These are phyloP conservation scores for Acronicta psi DNA, from an alignment of 2,888 invertebrate genomes.

Conservation along the genomic window DNA sequence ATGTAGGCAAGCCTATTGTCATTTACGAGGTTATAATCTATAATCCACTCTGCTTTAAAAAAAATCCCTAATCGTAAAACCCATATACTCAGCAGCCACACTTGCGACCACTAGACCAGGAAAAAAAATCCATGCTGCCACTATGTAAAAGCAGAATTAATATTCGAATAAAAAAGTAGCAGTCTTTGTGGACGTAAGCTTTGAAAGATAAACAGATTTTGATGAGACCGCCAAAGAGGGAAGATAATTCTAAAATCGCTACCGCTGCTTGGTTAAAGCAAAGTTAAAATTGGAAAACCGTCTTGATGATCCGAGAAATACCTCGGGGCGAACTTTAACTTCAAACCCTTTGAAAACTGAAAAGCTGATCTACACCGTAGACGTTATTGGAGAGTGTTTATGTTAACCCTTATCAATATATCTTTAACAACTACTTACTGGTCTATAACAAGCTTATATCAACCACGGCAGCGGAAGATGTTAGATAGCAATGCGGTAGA, in stretches of 20 bases:
- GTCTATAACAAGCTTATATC: slow-evolving; percentile 58
- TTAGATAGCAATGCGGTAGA: slow-evolving; percentile 17
- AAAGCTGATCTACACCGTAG: slow-evolving; percentile 79
- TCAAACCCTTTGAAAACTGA: slow-evolving; percentile 80
- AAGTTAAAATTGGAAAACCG: slow-evolving; percentile 87
- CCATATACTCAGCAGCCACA: too few relatives aligned
- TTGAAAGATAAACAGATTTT: slow-evolving; percentile 78
- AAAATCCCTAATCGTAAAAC: too few relatives aligned
- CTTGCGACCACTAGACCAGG: neutral
- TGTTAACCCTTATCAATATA: slow-evolving; percentile 76
- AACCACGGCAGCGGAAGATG: slow-evolving; percentile 23
- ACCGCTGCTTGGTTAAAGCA: slow-evolving; percentile 70
- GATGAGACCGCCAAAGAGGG: slow-evolving; percentile 79
- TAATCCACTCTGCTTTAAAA: too few relatives aligned
- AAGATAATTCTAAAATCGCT: slow-evolving; percentile 83
- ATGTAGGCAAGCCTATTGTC: too few relatives aligned
- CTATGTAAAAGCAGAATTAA: slow-evolving; percentile 48
- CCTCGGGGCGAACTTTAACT: slow-evolving; percentile 80
- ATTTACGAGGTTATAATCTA: too few relatives aligned
- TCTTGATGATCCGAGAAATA: slow-evolving; percentile 84
- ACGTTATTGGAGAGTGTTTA: slow-evolving; percentile 76
- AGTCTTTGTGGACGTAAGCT: slow-evolving; percentile 60
- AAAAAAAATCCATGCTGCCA: slow-evolving; percentile 22
- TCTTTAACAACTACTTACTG: slow-evolving; percentile 61
- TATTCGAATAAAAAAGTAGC: slow-evolving; percentile 53